Conservation (phyloP, 2,888 invertebrate genomes). For the Fragum whitleyi region DNA sequence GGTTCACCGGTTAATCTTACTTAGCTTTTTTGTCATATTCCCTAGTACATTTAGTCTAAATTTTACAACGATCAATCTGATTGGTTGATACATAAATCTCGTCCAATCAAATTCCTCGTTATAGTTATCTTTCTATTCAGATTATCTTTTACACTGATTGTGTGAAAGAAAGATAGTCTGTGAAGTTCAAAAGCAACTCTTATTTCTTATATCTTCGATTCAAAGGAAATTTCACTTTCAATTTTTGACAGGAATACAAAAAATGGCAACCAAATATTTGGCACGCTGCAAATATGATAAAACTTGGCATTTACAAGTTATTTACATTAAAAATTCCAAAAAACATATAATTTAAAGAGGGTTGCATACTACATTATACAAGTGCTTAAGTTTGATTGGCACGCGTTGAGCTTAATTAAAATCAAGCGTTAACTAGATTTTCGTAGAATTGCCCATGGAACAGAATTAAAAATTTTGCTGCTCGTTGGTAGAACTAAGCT, state of each 20-base stretch:
- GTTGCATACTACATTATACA: neutral
- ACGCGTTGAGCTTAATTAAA: neutral
- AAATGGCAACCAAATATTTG: slow-evolving; percentile 25
- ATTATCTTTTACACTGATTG: too few species aligned
- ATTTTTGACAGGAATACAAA: slow-evolving; percentile 15
- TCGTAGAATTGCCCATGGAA: neutral
- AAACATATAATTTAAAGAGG: slow-evolving; percentile 5
- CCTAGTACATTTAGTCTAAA: too few species aligned
- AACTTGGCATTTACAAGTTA: slow-evolving; percentile 25
- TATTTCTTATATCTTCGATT: neutral
- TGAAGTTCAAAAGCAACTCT: slow-evolving; percentile 14
- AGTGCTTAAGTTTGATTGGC: neutral
- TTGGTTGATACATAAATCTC: too few species aligned
- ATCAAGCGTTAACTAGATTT: slow-evolving; percentile 1
- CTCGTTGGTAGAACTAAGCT: too few species aligned
- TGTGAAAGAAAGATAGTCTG: neutral
- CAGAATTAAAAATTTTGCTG: too few species aligned
- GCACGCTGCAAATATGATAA: slow-evolving; percentile 26
- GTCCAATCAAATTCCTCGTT: too few species aligned
- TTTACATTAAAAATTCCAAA: slow-evolving; percentile 25
- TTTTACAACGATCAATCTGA: too few species aligned
- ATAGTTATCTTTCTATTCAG: too few species aligned
- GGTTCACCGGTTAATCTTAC: too few species aligned
- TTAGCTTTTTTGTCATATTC: too few species aligned
- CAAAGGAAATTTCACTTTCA: slow-evolving; percentile 11